Conservation (phyloP, 2,888 invertebrate genomes). For the Netelia virgata region DNA sequence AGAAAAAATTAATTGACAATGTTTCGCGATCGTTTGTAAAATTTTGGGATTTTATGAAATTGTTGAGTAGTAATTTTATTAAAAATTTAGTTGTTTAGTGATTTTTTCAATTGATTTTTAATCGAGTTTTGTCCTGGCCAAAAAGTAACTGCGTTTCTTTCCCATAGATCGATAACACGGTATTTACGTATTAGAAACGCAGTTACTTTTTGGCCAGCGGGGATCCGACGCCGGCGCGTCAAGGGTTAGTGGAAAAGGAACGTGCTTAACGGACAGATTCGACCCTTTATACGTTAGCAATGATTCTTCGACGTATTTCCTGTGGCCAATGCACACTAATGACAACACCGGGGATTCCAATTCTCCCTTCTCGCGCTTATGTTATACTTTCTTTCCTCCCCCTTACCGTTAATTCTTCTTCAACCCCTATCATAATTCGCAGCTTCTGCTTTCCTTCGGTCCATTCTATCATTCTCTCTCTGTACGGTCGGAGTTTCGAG, state of each 20-base stretch:
- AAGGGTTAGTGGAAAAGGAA: slow-evolving; percentile 73
- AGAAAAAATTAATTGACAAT: background rate
- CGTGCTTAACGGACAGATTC: slow-evolving; percentile 59
- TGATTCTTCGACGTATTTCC: slow-evolving; percentile 48
- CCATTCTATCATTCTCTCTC: slow-evolving; percentile 39
- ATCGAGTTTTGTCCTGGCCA: too few species aligned
- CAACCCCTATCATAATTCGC: slow-evolving; percentile 84
- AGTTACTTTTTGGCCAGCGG: too few species aligned
- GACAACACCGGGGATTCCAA: slow-evolving; percentile 58
- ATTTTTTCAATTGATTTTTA: too few species aligned
- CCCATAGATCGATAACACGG: too few species aligned
- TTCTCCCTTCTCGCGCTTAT: slow-evolving; percentile 24
- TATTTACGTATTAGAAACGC: too few species aligned
- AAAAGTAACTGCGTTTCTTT: too few species aligned
- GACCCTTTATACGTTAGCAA: slow-evolving; percentile 32
- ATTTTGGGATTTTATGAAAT: background rate
- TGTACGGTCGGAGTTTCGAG: slow-evolving; percentile 67
- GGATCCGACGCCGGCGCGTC: slow-evolving; percentile 65
- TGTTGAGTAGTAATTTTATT: background rate
- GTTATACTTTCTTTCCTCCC: slow-evolving; percentile 49
- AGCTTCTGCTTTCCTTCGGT: slow-evolving; percentile 80
- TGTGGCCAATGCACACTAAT: slow-evolving; percentile 43
- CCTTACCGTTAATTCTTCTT: slow-evolving; percentile 55
- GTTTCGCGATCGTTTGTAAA: background rate
- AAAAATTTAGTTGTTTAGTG: too few species aligned